Base-by-base conservation (phyloP, 2,888 invertebrate species). In the Chymomyza amoena region DNA sequence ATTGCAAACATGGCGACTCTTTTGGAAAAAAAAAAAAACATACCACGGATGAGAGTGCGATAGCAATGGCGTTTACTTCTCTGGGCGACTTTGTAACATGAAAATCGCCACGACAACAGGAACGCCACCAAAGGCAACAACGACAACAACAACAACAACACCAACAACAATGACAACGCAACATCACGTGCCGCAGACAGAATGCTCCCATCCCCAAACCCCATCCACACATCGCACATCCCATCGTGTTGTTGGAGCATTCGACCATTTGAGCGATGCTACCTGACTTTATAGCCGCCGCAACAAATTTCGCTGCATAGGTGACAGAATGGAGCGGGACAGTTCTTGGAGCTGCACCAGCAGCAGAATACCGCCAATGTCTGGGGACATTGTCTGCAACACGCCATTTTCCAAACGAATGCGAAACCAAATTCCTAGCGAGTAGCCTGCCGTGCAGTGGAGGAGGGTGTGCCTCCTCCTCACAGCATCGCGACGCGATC, bases 401-500 rank as follows among this genome's bases (percentile, higher is more conserved):
- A 76, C 70, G 78, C 86, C 86, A 80, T 83, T 82, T 84, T 87
- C 86, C 76, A 87, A 83, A 71, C 88, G 81, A 83, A 83, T 83
- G 78, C 84, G 88, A 87, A 85, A 80, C 88, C 81, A 76, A 83
- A 83, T 83, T 87, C 88, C 86, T 70, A 65, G 66, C 76, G 70
- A 66, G 71, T 5, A 2, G 13, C 32, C 9, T 36, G 32, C 32
- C 4, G n/a, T 10, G n/a, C n/a, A n/a, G n/a, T n/a, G n/a, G n/a
- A n/a, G n/a, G n/a, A n/a, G n/a, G n/a, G n/a, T n/a, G n/a, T n/a
- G 16, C 15, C 36, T 13, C 28, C 36, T 36, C 10, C 60, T 25
- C 60, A 60, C 32, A 45, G 6, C 39, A 10, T 13, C 39, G 39
- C 4, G 13, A 1, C 13, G 13, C 39, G 13, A 10, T 45, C 39